These are phyloP conservation scores for Harpagoxenus sublaevis DNA, from an alignment of 2,888 invertebrate genomes.

Conservation along the genomic window DNA sequence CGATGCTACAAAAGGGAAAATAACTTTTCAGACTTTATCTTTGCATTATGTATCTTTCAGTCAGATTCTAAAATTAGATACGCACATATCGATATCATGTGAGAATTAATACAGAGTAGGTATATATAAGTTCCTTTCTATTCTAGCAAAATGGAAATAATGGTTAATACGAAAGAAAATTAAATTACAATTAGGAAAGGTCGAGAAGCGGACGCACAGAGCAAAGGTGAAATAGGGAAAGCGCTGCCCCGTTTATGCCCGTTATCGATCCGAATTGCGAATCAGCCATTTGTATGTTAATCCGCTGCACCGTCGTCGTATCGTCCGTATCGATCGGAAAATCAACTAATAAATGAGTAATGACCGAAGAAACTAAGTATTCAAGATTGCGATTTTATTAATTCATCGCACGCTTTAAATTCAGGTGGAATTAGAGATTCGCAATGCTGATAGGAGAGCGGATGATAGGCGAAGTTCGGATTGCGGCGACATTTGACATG, in stretches of 20 bases:
- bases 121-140: conserved; percentile 3
- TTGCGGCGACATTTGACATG: conserved; percentile 56
- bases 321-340: conserved; percentile 73
- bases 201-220: conserved; percentile 20
- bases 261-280: conserved; percentile 80
- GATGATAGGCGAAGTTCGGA: conserved; percentile 53
- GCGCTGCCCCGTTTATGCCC: conserved; percentile 71
- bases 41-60: not conserved
- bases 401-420: conserved; percentile 29
- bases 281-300: conserved; percentile 82
- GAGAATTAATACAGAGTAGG: not conserved
- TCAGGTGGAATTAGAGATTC: conserved; percentile 37
- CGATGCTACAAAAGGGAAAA: not conserved
- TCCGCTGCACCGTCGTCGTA: conserved; percentile 71
- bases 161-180: not conserved
- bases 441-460: conserved; percentile 23
- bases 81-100: not conserved
- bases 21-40: not conserved
- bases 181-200: conserved; percentile 36
- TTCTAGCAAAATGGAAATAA: not conserved
- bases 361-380: not conserved
- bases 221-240: conserved; percentile 59
- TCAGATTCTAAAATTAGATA: not conserved
- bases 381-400: conserved; percentile 29
- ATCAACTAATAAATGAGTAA: conserved; percentile 60